These are phyloP conservation scores for Tenthredo mesomela DNA, from an alignment of 2,888 invertebrate species.

Conservation along the genomic window DNA sequence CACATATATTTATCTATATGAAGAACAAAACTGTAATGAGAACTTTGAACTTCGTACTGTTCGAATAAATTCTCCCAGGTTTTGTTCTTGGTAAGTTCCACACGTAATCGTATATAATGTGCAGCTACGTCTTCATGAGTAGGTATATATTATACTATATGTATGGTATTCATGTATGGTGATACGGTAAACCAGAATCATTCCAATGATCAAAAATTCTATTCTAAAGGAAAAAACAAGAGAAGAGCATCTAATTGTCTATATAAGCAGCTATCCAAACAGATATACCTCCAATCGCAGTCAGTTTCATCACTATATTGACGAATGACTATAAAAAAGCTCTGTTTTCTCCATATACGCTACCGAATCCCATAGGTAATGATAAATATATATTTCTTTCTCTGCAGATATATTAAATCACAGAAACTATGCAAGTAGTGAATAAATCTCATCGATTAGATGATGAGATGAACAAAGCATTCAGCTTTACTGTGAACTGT, in stretches of 20 bases:
- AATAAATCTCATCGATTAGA: background rate
- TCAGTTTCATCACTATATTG: constrained; percentile 25
- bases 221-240: constrained; percentile 35
- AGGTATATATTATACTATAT: background rate
- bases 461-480: background rate
- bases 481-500: background rate
- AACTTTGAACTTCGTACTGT: background rate
- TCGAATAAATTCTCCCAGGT: background rate
- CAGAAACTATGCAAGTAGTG: background rate
- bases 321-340: constrained; percentile 20
- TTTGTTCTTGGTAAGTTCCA: background rate
- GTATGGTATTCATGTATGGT: background rate
- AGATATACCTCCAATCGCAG: constrained; percentile 31
- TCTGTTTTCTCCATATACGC: constrained; percentile 11
- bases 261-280: constrained; percentile 28
- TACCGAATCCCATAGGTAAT: background rate
- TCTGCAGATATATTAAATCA: background rate
- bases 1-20: background rate
- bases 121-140: constrained; percentile 6
- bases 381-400: too few relatives aligned
- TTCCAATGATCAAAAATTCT: constrained; percentile 29
- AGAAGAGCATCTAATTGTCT: constrained; percentile 46
- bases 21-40: background rate
- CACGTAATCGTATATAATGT: background rate
- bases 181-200: constrained; percentile 19